These are phyloP conservation scores for Pedicia rivosa DNA, from an alignment of 2,888 invertebrate genomes.

Conservation along the genomic window DNA sequence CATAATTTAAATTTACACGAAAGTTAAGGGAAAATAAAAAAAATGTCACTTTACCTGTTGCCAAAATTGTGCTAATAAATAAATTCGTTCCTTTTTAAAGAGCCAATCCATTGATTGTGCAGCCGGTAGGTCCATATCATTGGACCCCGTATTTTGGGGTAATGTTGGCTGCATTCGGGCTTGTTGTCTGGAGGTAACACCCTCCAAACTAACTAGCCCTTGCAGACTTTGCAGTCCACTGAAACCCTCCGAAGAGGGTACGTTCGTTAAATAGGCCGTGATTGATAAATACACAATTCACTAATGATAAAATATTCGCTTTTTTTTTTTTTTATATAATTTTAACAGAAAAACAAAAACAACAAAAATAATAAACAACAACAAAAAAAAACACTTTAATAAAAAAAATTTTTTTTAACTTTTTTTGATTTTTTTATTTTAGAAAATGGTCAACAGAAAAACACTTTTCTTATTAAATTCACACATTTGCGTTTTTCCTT, in stretches of 20 bases:
- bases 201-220: conserved; percentile 6
- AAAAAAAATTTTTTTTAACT: no score
- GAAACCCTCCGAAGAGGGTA: conserved; percentile 15
- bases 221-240: conserved; percentile 5
- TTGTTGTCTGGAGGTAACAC: conserved; percentile 9
- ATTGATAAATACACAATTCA: conserved; percentile 7
- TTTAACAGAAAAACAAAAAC: no score
- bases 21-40: background rate
- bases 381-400: no score
- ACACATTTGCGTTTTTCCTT: no score
- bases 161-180: conserved; percentile 62
- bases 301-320: conserved; percentile 4
- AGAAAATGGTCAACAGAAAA: no score
- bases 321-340: no score
- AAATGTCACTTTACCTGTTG: conserved; percentile 63
- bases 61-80: conserved; percentile 88
- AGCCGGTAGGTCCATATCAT: conserved; percentile 82
- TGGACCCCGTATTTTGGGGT: conserved; percentile 49
- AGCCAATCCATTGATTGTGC: conserved; percentile 95
- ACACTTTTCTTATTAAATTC: no score
- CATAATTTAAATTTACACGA: no score
- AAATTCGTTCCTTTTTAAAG: conserved; percentile 90
- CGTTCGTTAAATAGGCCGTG: conserved; percentile 14
- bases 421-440: no score
- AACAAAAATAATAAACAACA: no score